Base-by-base conservation (phyloP, 2,888 invertebrate genomes). In the Galeruca laticollis region DNA sequence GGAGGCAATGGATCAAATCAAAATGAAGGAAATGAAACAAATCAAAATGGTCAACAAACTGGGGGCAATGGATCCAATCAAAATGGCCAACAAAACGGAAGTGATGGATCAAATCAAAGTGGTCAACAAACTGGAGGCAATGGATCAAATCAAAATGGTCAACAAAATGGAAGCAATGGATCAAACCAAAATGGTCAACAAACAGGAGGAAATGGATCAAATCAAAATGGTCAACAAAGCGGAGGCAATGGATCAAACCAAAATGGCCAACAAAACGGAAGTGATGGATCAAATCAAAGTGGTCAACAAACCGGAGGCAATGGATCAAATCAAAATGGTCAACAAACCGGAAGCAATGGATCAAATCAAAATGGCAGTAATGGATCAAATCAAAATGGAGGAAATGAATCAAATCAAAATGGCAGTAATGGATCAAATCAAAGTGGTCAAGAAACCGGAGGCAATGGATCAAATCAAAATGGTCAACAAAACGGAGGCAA, bases 161-260 rank as follows among this genome's bases (percentile, higher is more conserved):
- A 56, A 13, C 33, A 35, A 5, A 11, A 2, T 9, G 37, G 52
- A 9, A 51, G 18, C 10, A 62, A 57, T 15, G 51, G 71, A 21
- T 59, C 61, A 15, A 64, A 59, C 67, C n/a, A 73, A 61, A 35
- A 75, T 77, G 37, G 77, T 69, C 70, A 71, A 60, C 71, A 65
- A 56, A 69, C 68, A 15, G n/a, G 8, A 5, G 35, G 33, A 0
- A 56, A n/a, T 15, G 21, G 26, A 21, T 6, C 13, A 10, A 31
- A 60, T 26, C 20, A 64, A 60, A 60, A 54, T n/a, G 62, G 70
- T 20, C 61, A 61, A 57, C 65, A 15, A 1, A 31, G 18, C 35
- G 63, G 66, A 13, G 60, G 33, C 15, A 43, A 69, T 2, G n/a
- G n/a, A 26, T 57, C 31, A 51, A 65, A 61, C 37, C 68, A 73